Evolutionary conservation across 2,888 invertebrate species (phyloP).

Genomic region (Hybos culiciformis): DNA sequence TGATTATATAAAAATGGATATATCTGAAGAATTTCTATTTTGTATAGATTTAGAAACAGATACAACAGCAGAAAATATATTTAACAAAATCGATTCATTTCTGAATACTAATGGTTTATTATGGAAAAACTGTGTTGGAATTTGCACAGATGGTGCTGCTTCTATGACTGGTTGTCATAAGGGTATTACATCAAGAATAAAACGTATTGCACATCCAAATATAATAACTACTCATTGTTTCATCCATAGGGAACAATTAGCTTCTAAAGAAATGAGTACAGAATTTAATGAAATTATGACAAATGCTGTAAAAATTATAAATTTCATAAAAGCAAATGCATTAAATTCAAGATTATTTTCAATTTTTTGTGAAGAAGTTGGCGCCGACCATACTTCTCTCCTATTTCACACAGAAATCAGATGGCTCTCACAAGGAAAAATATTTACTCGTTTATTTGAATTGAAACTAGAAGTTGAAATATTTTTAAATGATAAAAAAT

Average conservation of each 20-base stretch:
- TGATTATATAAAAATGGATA: slow-evolving; percentile 4
- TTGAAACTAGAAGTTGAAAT: neutral
- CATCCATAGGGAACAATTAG: slow-evolving; percentile 2
- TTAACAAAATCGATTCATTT: slow-evolving; percentile 6
- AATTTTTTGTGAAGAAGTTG: slow-evolving; percentile 5
- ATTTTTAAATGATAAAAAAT: slow-evolving; percentile 1
- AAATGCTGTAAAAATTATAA: slow-evolving; percentile 4
- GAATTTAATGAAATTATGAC: slow-evolving; percentile 4
- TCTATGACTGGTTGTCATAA: slow-evolving; percentile 2
- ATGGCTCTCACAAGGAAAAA: neutral
- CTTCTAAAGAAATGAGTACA: slow-evolving; percentile 4
- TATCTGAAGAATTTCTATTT: slow-evolving; percentile 4
- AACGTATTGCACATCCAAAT: slow-evolving; percentile 1
- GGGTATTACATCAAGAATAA: slow-evolving; percentile 3
- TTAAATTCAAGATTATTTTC: slow-evolving; percentile 4
- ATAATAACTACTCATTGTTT: slow-evolving; percentile 5
- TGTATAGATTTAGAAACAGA: slow-evolving; percentile 2
- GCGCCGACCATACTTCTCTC: slow-evolving; percentile 4
- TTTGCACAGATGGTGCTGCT: slow-evolving; percentile 3
- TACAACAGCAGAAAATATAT: slow-evolving; percentile 5
- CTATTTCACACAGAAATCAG: slow-evolving; percentile 1
- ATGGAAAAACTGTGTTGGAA: slow-evolving; percentile 4
- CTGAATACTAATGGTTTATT: slow-evolving; percentile 2
- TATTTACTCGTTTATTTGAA: slow-evolving; percentile 1
- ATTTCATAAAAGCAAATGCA: slow-evolving; percentile 5